These are phyloP conservation scores for Candoia aspera DNA, from an alignment of 2,113 vertebrate species.

Conservation along the genomic window DNA sequence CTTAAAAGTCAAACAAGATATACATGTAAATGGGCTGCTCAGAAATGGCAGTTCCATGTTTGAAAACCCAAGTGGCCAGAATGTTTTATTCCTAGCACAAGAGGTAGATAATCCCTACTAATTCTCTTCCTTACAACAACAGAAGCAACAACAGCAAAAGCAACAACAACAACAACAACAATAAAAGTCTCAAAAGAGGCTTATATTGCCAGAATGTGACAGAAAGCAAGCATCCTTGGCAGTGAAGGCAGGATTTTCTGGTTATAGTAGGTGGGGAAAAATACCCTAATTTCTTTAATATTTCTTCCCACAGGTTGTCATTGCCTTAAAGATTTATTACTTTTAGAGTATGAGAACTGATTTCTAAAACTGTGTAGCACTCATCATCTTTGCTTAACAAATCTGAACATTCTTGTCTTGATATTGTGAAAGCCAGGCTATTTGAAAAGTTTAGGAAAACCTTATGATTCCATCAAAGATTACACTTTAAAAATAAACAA, in stretches of 20 bases:
- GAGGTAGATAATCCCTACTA: not conserved
- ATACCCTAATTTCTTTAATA: slow-evolving; percentile 8
- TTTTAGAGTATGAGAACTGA: not conserved
- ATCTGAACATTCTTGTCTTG: not conserved
- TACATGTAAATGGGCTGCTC: not conserved
- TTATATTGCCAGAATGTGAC: not conserved
- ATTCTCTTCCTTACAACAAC: not conserved
- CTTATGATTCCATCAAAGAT: not conserved
- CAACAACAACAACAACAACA: not conserved
- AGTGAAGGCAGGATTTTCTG: slow-evolving; percentile 13
- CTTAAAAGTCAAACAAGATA: not conserved
- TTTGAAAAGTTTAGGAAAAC: not conserved
- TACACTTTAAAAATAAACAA: not conserved
- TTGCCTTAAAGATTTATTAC: not conserved
- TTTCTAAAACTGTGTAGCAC: not conserved
- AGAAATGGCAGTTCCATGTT: too few species aligned
- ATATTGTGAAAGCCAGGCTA: not conserved
- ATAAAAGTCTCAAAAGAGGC: not conserved
- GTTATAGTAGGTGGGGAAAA: not conserved
- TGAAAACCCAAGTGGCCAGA: not conserved
- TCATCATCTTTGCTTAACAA: not conserved
- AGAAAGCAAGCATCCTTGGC: not conserved
- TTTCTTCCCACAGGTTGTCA: not conserved
- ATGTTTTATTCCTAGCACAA: not conserved
- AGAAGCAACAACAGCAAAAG: not conserved